These are phyloP conservation scores for Chaetura pelagica DNA, from an alignment of 2,113 vertebrate species.

Conservation along the genomic window DNA sequence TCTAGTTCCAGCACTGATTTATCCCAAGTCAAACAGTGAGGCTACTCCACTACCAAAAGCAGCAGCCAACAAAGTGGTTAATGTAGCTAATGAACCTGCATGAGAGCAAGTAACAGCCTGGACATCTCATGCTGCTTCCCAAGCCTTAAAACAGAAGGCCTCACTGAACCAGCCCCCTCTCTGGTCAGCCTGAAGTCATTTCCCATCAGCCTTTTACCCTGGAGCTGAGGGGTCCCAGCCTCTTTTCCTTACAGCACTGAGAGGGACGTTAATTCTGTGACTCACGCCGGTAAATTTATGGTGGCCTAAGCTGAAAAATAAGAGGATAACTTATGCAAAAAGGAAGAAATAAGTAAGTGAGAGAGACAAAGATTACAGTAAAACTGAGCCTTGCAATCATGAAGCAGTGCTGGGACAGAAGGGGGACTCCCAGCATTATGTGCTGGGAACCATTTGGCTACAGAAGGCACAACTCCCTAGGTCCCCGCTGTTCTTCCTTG, in stretches of 20 bases:
- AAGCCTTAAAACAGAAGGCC: not conserved
- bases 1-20: not conserved
- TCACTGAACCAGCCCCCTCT: not conserved
- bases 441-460: accelerated
- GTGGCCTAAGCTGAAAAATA: not conserved
- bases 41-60: accelerated
- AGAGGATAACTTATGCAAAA: not conserved
- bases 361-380: not conserved
- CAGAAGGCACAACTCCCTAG: not conserved
- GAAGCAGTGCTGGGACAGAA: not conserved
- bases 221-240: not conserved
- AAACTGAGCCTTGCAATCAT: not conserved
- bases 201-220: not conserved
- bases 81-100: not conserved
- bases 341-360: not conserved
- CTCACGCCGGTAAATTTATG: not conserved
- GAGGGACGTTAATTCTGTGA: not conserved
- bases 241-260: not conserved
- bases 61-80: accelerated
- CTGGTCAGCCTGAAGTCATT: not conserved
- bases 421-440: not conserved
- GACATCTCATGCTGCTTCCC: accelerated
- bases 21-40: not conserved
- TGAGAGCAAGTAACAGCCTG: not conserved
- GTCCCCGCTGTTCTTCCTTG: not conserved